Evolutionary conservation across 2,888 invertebrate species (phyloP).

Genomic region (Artemia sp.): DNA sequence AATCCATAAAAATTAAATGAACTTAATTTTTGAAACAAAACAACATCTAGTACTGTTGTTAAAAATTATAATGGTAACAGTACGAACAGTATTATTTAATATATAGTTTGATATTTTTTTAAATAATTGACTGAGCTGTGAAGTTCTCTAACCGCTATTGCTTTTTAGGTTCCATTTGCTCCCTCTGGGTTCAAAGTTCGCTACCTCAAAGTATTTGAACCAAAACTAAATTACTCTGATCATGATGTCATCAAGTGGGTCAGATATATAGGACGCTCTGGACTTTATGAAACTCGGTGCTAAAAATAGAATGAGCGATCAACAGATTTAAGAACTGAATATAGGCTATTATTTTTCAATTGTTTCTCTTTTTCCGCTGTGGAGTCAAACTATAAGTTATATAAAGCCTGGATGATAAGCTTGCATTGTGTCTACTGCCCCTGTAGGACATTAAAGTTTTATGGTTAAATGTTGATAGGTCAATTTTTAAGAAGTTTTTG

Average conservation of each 20-base stretch:
- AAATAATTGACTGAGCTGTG: slow-evolving; percentile 2
- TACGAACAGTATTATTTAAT: background rate
- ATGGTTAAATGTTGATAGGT: too few species aligned
- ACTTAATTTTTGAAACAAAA: too few species aligned
- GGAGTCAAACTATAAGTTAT: too few species aligned
- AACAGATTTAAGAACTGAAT: background rate
- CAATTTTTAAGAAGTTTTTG: too few species aligned
- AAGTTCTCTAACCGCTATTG: slow-evolving; percentile 12
- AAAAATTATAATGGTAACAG: background rate
- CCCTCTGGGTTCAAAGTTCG: slow-evolving; percentile 99
- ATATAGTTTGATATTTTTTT: background rate
- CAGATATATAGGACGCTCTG: slow-evolving; percentile 95
- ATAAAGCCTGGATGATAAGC: too few species aligned
- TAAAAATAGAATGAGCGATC: slow-evolving; percentile 32
- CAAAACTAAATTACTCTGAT: slow-evolving; percentile 98
- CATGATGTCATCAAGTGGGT: slow-evolving; percentile 99
- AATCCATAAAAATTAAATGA: background rate
- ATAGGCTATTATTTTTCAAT: too few species aligned
- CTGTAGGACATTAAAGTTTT: too few species aligned
- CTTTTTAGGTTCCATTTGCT: slow-evolving; percentile 75
- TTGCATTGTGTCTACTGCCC: too few species aligned
- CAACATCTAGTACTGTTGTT: too few species aligned
- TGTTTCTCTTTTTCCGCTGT: too few species aligned
- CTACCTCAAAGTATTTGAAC: slow-evolving; percentile 97
- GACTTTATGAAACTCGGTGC: slow-evolving; percentile 96